These are phyloP conservation scores for Rhodophaea formosa DNA, from an alignment of 2,888 invertebrate genomes.

Conservation along the genomic window DNA sequence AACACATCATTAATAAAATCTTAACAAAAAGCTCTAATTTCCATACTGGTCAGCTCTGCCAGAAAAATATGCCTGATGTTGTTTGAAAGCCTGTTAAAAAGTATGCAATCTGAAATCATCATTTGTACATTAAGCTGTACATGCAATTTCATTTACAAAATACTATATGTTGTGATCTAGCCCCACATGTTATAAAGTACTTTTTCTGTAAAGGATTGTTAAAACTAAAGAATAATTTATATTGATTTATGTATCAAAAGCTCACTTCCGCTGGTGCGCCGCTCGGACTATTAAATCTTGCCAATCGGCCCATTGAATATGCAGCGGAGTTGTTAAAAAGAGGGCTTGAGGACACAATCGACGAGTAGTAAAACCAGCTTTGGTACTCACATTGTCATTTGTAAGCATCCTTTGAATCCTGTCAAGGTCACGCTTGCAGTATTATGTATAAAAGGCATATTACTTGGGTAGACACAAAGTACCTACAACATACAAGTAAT, in stretches of 20 bases:
- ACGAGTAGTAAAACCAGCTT: slow-evolving; percentile 13
- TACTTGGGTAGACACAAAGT: too few species aligned
- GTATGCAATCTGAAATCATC: too few species aligned
- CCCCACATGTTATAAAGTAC: too few species aligned
- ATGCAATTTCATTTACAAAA: too few species aligned
- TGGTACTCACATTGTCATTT: slow-evolving; percentile 17
- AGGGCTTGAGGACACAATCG: slow-evolving; percentile 34
- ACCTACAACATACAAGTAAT: too few species aligned
- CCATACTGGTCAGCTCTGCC: too few species aligned
- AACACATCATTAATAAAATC: too few species aligned
- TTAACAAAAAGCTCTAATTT: too few species aligned
- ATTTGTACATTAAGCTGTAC: too few species aligned
- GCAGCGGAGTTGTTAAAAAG: slow-evolving; percentile 44
- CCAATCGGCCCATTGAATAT: slow-evolving; percentile 58
- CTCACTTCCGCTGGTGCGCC: slow-evolving; percentile 57
- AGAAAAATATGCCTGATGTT: too few species aligned
- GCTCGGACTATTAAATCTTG: slow-evolving; percentile 55
- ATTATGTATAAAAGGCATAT: neutral
- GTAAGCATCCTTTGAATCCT: slow-evolving; percentile 10
- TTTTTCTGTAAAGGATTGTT: neutral
- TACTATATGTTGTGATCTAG: too few species aligned
- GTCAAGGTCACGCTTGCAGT: slow-evolving; percentile 3
- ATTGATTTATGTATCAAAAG: slow-evolving; percentile 59
- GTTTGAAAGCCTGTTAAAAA: too few species aligned
- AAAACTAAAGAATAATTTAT: slow-evolving; percentile 33